These are phyloP conservation scores for Pocota personata DNA, from an alignment of 2,888 invertebrate genomes.

Conservation along the genomic window DNA sequence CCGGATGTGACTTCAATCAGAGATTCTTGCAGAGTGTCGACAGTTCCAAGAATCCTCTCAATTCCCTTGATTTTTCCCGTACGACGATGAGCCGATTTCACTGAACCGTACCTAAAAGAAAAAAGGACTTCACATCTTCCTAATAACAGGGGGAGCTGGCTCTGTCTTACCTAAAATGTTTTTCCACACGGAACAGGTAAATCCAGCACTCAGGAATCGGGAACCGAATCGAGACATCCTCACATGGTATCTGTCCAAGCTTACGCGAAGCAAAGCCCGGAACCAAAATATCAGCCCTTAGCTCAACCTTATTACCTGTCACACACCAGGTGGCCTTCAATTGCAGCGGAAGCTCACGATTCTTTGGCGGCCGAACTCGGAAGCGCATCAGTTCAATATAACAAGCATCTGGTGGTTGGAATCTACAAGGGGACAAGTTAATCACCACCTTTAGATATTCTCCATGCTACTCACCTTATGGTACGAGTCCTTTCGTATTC, in stretches of 20 bases:
- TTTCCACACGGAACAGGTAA: constrained; percentile 98
- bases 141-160: not conserved
- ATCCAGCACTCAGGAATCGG: constrained; percentile 99
- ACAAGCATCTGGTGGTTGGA: constrained; percentile 98
- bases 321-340: constrained; percentile 95
- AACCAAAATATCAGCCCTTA: constrained; percentile 97
- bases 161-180: constrained; percentile 88
- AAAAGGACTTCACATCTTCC: constrained; percentile 10
- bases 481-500: constrained; percentile 93
- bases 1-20: constrained; percentile 98
- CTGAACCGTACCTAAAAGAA: constrained; percentile 92
- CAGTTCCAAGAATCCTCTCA: constrained; percentile 94
- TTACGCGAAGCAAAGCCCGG: constrained; percentile 98
- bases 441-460: not conserved
- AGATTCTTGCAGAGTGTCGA: constrained; percentile 94
- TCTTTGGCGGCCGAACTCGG: constrained; percentile 96
- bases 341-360: constrained; percentile 98
- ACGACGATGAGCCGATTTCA: constrained; percentile 94
- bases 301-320: constrained; percentile 95
- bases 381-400: constrained; percentile 98
- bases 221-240: constrained; percentile 97
- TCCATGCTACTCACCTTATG: constrained; percentile 87
- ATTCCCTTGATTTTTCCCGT: constrained; percentile 97
- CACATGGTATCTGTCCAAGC: constrained; percentile 97
- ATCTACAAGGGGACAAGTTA: constrained; percentile 84